These are phyloP conservation scores for Pholis gunnellus DNA, from an alignment of 2,113 vertebrate genomes.

Conservation along the genomic window DNA sequence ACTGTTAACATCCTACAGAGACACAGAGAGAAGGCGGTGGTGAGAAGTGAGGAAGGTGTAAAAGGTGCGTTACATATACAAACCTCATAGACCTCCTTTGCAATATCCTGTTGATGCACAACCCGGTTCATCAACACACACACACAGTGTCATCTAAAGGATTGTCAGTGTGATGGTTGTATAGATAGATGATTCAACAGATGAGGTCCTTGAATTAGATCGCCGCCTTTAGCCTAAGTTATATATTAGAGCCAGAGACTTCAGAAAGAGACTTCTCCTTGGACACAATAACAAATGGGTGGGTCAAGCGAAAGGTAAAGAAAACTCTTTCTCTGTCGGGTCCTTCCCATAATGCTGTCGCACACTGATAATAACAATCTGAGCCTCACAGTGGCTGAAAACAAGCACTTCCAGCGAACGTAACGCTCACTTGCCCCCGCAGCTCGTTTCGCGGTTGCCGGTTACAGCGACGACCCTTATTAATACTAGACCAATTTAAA, in stretches of 20 bases:
- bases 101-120: neutral
- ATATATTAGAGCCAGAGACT: neutral
- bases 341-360: no score
- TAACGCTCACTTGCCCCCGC: no score
- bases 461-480: neutral
- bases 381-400: no score
- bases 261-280: neutral
- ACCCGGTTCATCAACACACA: neutral
- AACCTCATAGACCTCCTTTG: neutral
- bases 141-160: neutral
- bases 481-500: neutral
- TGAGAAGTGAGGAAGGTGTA: neutral
- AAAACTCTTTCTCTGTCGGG: neutral
- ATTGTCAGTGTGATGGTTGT: neutral
- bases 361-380: no score
- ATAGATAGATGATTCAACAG: neutral
- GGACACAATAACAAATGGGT: neutral
- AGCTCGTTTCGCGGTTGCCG: neutral
- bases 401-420: no score
- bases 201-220: neutral
- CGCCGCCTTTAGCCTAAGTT: neutral
- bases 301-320: neutral
- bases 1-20: constrained; percentile 83
- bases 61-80: neutral
- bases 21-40: constrained; percentile 4